These are phyloP conservation scores for Drosophila setifemur DNA, from an alignment of 1,140 invertebrate species.

Conservation along the genomic window DNA sequence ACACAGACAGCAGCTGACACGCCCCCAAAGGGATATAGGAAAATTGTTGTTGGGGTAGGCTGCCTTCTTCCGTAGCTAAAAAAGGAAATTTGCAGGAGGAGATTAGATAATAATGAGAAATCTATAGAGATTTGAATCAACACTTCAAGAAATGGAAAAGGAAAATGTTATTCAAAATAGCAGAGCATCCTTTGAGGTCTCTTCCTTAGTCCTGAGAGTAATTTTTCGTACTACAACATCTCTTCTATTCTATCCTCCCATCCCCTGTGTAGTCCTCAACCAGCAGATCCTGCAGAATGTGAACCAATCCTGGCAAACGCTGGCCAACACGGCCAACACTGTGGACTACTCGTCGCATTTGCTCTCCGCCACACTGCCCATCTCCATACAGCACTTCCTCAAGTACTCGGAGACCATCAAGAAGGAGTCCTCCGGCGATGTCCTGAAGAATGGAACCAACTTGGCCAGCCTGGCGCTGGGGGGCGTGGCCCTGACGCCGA, in stretches of 20 bases:
- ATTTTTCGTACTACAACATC: neutral
- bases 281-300: slow-evolving; percentile 83
- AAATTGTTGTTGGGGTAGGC: slow-evolving; percentile 69
- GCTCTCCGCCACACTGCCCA: slow-evolving; percentile 82
- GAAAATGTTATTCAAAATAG: too few species aligned
- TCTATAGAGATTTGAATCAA: slow-evolving; percentile 14
- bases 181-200: neutral
- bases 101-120: slow-evolving; percentile 58
- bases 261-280: slow-evolving; percentile 64
- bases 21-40: slow-evolving; percentile 20
- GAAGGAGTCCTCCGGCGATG: slow-evolving; percentile 80
- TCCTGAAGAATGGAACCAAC: slow-evolving; percentile 80
- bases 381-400: slow-evolving; percentile 82
- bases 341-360: slow-evolving; percentile 82
- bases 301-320: slow-evolving; percentile 82
- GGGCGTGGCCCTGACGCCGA: slow-evolving; percentile 70
- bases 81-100: slow-evolving; percentile 56
- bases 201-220: neutral
- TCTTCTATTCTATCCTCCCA: neutral
- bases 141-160: too few species aligned
- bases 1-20: slow-evolving; percentile 2
- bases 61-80: slow-evolving; percentile 82
- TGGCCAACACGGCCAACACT: slow-evolving; percentile 82
- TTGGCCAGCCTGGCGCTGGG: slow-evolving; percentile 77
- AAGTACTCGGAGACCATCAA: slow-evolving; percentile 83